Conservation (phyloP, 92 coral and sea anemone species). For the Phymanthus crucifer region DNA sequence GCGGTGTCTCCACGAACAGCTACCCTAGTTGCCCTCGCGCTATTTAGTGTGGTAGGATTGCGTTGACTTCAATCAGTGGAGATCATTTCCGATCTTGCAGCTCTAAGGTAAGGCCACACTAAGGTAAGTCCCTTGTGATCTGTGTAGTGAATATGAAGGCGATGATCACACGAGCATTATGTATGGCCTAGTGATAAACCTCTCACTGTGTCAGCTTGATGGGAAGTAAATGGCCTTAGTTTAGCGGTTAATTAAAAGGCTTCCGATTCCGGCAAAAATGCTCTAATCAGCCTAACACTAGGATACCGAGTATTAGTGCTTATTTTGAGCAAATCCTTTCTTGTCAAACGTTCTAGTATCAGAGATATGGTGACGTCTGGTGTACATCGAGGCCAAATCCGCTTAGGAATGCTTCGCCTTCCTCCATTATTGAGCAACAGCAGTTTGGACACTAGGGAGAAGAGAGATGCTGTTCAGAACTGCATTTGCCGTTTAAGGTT, state of each 20-base stretch:
- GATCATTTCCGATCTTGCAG: no score
- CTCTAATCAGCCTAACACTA: not conserved
- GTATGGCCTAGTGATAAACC: not conserved
- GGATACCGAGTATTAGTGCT: not conserved
- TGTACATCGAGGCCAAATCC: not conserved
- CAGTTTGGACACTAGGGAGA: not conserved
- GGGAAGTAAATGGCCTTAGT: not conserved
- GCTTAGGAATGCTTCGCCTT: not conserved
- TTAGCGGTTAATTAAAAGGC: not conserved
- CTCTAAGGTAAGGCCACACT: no score
- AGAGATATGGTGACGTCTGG: constrained; percentile 6
- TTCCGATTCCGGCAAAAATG: not conserved
- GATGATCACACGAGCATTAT: not conserved
- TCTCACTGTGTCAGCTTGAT: not conserved
- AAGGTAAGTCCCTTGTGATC: no score
- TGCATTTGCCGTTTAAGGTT: no score
- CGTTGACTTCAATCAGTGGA: no score
- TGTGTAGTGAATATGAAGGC: no score
- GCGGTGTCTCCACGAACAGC: no score
- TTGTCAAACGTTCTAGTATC: not conserved
- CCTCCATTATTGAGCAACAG: not conserved
- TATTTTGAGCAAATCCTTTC: not conserved
- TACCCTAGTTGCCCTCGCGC: no score
- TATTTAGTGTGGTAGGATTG: no score
- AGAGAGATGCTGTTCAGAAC: not conserved